phyloP scores from a whole-genome alignment of 2,113 vertebrate species.

The Hippopotamus amphibius region DNA sequence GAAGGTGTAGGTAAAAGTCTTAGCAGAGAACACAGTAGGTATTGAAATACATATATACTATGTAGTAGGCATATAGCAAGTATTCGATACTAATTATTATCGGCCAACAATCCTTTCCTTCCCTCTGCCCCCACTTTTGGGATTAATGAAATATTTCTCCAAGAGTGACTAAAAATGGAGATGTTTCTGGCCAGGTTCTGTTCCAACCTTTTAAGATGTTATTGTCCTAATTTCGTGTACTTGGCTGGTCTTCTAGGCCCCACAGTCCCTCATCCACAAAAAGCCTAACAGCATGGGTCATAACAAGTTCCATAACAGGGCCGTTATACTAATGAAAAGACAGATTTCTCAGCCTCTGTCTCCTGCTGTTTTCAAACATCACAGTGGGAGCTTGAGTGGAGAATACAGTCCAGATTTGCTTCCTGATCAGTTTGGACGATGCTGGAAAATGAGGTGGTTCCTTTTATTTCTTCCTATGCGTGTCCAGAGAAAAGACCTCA shows the following conservation, averaged over 20 bases:
- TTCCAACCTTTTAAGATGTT: neutral
- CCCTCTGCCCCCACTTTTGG: neutral
- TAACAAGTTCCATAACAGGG: neutral
- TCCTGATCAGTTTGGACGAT: neutral
- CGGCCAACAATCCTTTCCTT: neutral
- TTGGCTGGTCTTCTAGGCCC: neutral
- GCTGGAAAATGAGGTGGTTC: too few species aligned
- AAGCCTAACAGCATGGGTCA: neutral
- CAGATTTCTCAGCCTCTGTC: neutral
- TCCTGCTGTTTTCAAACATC: neutral
- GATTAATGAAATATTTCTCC: neutral
- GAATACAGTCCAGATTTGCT: neutral
- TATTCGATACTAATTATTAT: neutral
- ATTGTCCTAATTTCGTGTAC: neutral
- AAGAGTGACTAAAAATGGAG: neutral
- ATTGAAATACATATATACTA: neutral
- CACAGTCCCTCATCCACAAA: neutral
- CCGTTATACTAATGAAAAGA: neutral
- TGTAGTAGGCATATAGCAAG: neutral
- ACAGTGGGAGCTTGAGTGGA: neutral
- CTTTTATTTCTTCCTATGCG: neutral
- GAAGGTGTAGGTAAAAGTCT: neutral
- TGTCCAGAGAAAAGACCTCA: neutral
- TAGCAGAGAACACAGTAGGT: neutral
- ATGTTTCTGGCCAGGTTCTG: neutral